Evolutionary conservation across 2,797 vertebrate species (phyloP).

Genomic region (Melanotaenia nigrans): DNA sequence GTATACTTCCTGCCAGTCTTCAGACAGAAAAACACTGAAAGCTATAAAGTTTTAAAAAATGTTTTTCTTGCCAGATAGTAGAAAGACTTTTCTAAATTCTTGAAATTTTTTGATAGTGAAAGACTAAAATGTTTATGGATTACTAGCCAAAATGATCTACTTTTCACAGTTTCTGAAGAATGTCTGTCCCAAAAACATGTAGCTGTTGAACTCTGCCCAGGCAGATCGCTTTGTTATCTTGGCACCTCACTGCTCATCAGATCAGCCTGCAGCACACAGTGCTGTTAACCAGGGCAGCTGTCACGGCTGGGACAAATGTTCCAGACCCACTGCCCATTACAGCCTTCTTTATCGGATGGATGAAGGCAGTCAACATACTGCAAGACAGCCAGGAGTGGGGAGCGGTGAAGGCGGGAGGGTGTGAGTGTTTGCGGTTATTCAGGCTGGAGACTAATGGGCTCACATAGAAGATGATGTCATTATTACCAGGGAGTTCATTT

Average conservation of each 20-base stretch:
- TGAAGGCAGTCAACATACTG: slow-evolving; percentile 52
- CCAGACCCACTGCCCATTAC: slow-evolving; percentile 49
- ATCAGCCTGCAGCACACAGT: slow-evolving; percentile 49
- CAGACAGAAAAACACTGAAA: background rate
- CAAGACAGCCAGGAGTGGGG: slow-evolving; percentile 45
- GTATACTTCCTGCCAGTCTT: slow-evolving; percentile 1
- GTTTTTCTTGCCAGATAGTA: background rate
- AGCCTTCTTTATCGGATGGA: slow-evolving; percentile 52
- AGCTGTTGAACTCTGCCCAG: slow-evolving; percentile 39
- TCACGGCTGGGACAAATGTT: slow-evolving; percentile 57
- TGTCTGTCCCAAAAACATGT: slow-evolving; percentile 21
- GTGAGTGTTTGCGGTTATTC: slow-evolving; percentile 47
- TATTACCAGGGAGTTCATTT: slow-evolving; percentile 36
- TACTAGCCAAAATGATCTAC: background rate
- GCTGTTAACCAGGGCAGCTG: slow-evolving; percentile 71
- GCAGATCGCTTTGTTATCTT: slow-evolving; percentile 47
- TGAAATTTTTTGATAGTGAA: background rate
- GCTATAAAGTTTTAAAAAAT: background rate
- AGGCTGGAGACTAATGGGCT: slow-evolving; percentile 56
- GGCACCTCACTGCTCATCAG: slow-evolving; percentile 52
- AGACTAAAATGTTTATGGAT: background rate
- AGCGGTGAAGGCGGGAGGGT: slow-evolving; percentile 35
- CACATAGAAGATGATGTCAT: slow-evolving; percentile 45
- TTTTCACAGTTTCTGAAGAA: slow-evolving; percentile 4
- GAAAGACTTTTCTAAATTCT: background rate